Evolutionary conservation across 2,797 vertebrate genomes (phyloP).

Genomic region (Myoxocephalus aenaeus): DNA sequence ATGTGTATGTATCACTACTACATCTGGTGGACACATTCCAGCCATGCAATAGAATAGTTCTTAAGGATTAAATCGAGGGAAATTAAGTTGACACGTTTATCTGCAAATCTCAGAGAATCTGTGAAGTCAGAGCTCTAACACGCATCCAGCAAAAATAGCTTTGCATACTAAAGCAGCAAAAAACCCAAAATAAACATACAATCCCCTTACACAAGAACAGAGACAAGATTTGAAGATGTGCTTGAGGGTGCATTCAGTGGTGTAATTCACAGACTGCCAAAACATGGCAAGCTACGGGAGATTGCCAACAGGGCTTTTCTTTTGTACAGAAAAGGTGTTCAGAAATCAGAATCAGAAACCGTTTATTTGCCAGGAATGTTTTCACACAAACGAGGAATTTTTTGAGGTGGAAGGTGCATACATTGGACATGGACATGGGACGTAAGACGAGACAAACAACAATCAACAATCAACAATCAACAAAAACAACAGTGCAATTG

Average conservation of each 20-base stretch:
- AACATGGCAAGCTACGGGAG: background rate
- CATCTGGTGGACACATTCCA: background rate
- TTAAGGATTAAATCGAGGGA: background rate
- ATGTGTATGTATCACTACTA: background rate
- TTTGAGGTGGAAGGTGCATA: too few relatives aligned
- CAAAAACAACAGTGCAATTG: too few relatives aligned
- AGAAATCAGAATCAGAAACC: too few relatives aligned
- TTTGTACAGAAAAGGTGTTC: background rate
- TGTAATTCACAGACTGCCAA: slow-evolving; percentile 44
- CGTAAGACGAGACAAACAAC: too few relatives aligned
- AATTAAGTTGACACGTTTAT: background rate
- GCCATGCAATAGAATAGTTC: background rate
- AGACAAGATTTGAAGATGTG: slow-evolving; percentile 23
- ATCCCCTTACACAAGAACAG: slow-evolving; percentile 31
- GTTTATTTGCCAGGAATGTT: too few relatives aligned
- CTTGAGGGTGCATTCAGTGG: slow-evolving; percentile 14
- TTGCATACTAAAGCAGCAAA: slow-evolving; percentile 20
- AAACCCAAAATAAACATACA: slow-evolving; percentile 45
- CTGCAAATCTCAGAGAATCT: slow-evolving; percentile 2
- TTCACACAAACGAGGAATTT: too few relatives aligned
- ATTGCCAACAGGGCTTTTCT: slow-evolving; percentile 27
- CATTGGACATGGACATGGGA: too few relatives aligned
- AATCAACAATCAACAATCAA: too few relatives aligned
- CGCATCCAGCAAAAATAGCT: background rate
- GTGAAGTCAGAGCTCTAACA: background rate